A percentile compares a stretch with the other conserved stretches of the same genome.
Conservation (phyloP, 2,888 invertebrate species). For the Kryphioiulus occultus region DNA sequence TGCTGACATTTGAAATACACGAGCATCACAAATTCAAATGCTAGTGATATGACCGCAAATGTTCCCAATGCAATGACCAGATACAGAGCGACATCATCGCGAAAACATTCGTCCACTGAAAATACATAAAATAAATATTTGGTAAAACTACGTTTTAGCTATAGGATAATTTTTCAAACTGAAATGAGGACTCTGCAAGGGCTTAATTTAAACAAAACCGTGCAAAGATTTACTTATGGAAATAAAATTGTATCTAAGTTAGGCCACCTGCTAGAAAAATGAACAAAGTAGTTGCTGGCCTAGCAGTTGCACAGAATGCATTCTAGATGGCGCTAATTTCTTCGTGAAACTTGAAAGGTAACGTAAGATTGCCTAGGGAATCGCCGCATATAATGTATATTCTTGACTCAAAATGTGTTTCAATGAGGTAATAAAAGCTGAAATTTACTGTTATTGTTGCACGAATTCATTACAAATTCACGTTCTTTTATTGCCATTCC, state of each 20-base stretch:
- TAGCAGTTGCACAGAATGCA: background rate
- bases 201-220: too few species aligned
- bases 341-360: background rate
- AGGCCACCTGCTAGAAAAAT: too few species aligned
- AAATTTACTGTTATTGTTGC: background rate
- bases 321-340: background rate
- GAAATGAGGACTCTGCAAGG: too few species aligned
- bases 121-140: background rate
- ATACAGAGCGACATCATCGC: background rate
- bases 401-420: background rate
- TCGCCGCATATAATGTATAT: background rate
- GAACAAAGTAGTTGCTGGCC: background rate
- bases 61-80: conserved; percentile 1
- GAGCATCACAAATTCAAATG: conserved; percentile 40
- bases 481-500: background rate
- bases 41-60: background rate
- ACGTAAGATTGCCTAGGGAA: background rate
- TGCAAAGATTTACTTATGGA: too few species aligned
- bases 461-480: background rate
- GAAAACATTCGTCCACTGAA: background rate
- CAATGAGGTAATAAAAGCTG: background rate
- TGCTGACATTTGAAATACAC: conserved; percentile 37
- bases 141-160: too few species aligned
- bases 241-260: too few species aligned
- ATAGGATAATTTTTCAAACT: too few species aligned